Percentiles rank a stretch among this genome's conserved stretches.
Evolutionary conservation across 1,140 invertebrate genomes (phyloP).

Genomic region (Bicyclus anynana): DNA sequence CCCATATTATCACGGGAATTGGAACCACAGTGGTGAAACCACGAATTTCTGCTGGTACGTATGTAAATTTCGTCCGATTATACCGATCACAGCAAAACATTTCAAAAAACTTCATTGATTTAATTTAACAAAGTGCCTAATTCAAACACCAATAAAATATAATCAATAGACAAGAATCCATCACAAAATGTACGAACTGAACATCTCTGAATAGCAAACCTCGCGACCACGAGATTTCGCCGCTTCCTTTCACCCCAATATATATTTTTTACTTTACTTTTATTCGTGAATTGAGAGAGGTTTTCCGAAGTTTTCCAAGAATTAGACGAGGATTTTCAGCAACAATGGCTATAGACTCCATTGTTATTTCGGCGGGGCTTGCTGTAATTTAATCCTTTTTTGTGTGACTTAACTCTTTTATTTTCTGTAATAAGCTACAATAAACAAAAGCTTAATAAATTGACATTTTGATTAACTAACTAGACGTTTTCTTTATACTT

Average conservation of each 20-base stretch:
- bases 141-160: not conserved
- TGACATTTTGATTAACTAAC: not conserved
- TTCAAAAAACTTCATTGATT: no score
- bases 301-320: not conserved
- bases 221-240: not conserved
- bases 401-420: not conserved
- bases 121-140: no score
- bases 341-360: not conserved
- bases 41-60: no score
- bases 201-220: not conserved
- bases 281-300: not conserved
- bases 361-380: not conserved
- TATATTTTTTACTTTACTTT: constrained; percentile 1
- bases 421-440: not conserved
- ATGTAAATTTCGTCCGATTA: no score
- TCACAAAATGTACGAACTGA: not conserved
- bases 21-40: no score
- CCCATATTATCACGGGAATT: no score
- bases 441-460: not conserved
- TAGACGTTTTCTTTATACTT: no score
- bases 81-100: no score
- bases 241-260: not conserved
- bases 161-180: not conserved
- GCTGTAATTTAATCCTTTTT: not conserved
- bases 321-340: not conserved